These are phyloP conservation scores for Dendronephthya gigantea DNA, from an alignment of 64 coral and sea anemone genomes.

Conservation along the genomic window DNA sequence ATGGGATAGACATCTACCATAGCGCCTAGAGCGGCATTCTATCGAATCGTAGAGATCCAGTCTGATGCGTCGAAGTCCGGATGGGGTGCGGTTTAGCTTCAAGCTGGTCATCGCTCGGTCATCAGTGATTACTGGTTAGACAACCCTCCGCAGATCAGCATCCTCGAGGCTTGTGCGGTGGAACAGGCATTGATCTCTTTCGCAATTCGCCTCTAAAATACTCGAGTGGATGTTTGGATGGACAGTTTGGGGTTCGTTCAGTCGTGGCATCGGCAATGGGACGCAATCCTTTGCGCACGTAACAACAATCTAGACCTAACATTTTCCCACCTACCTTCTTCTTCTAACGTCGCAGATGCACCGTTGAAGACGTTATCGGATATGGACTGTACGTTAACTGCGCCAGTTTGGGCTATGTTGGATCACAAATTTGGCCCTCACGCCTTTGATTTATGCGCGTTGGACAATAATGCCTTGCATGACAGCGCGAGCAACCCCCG, in stretches of 20 bases:
- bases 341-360: background rate
- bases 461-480: slow-evolving; percentile 19
- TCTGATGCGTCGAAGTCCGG: background rate
- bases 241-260: background rate
- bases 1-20: background rate
- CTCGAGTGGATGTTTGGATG: slow-evolving; percentile 16
- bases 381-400: background rate
- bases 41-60: background rate
- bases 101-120: background rate
- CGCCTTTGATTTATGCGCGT: background rate
- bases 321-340: background rate
- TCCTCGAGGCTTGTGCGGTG: slow-evolving; percentile 23
- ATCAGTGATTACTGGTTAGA: background rate
- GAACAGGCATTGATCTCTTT: background rate
- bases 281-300: background rate
- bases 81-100: background rate
- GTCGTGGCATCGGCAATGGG: background rate
- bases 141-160: background rate
- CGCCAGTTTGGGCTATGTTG: background rate
- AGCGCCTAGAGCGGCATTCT: background rate
- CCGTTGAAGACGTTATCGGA: background rate
- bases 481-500: background rate
- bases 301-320: background rate
- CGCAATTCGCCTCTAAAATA: background rate
- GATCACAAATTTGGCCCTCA: slow-evolving; percentile 11